These are phyloP conservation scores for Coranthus polyacanthus DNA, from an alignment of 2,797 vertebrate genomes.

Conservation along the genomic window DNA sequence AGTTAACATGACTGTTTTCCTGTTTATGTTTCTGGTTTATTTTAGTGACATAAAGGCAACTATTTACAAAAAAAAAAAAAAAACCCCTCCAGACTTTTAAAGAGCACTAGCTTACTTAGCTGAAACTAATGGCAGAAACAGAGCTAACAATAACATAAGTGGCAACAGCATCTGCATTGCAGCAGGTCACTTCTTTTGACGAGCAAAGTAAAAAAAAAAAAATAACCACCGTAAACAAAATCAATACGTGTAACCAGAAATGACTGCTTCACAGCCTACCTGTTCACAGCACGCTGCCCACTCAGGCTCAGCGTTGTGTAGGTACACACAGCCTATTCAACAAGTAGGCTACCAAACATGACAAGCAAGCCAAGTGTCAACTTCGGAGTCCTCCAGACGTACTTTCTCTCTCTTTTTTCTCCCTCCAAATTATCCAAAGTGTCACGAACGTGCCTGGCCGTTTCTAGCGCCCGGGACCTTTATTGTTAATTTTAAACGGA, in stretches of 20 bases:
- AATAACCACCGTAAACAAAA: background rate
- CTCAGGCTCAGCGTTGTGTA: conserved; percentile 35
- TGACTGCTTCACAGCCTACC: conserved; percentile 46
- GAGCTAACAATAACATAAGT: background rate
- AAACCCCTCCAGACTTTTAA: background rate
- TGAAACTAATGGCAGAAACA: background rate
- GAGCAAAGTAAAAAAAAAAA: conserved; percentile 23
- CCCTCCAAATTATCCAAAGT: conserved; percentile 10
- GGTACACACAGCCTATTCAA: conserved; percentile 54
- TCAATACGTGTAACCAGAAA: background rate
- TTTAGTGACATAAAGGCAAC: background rate
- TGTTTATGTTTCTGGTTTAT: no score
- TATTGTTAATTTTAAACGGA: background rate
- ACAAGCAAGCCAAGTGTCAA: conserved; percentile 48
- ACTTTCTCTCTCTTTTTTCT: conserved; percentile 1
- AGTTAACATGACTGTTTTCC: no score
- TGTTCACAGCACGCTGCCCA: conserved; percentile 43
- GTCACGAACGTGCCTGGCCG: conserved; percentile 8
- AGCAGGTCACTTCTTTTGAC: background rate
- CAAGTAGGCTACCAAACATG: conserved; percentile 61
- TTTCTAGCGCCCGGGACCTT: background rate
- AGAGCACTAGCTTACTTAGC: no score
- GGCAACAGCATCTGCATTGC: no score
- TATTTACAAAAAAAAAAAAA: background rate
- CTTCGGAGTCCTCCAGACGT: conserved; percentile 30